Evolutionary conservation across 2,888 invertebrate species (phyloP).

Genomic region (Dinocampus coccinellae): DNA sequence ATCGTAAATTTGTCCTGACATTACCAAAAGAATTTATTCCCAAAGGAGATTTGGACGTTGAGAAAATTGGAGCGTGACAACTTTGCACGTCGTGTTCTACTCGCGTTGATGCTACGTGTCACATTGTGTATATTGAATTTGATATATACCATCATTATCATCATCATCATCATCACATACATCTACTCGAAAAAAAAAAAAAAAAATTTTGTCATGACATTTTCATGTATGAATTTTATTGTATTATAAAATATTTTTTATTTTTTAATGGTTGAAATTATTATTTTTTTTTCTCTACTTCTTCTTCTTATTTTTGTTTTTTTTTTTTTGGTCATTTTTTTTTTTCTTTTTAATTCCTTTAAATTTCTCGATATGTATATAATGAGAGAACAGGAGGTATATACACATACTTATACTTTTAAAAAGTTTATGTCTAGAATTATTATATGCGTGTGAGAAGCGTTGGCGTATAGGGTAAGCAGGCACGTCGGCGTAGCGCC

Average conservation of each 20-base stretch:
- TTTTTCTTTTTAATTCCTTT: not conserved
- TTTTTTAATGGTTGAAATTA: no score
- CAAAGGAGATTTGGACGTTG: conserved; percentile 48
- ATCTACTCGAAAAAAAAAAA: no score
- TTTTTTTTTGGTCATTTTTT: not conserved
- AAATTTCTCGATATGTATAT: not conserved
- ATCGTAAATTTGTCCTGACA: conserved; percentile 58
- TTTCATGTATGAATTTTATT: not conserved
- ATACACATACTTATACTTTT: not conserved
- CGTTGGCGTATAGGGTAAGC: conserved; percentile 17
- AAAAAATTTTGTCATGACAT: not conserved
- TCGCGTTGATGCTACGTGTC: conserved; percentile 13
- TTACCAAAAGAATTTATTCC: conserved; percentile 52
- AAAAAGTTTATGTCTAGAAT: conserved; percentile 4
- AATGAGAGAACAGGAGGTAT: not conserved
- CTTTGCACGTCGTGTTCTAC: conserved; percentile 25
- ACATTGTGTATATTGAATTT: not conserved
- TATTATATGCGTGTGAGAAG: conserved; percentile 6
- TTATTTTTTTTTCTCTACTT: no score
- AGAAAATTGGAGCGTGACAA: conserved; percentile 59
- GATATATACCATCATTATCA: not conserved
- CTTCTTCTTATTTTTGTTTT: not conserved
- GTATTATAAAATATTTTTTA: no score
- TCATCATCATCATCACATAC: not conserved
- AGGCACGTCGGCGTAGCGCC: conserved; percentile 35